Conservation (phyloP, 2,888 invertebrate species). For the Blastobasis adustella region DNA sequence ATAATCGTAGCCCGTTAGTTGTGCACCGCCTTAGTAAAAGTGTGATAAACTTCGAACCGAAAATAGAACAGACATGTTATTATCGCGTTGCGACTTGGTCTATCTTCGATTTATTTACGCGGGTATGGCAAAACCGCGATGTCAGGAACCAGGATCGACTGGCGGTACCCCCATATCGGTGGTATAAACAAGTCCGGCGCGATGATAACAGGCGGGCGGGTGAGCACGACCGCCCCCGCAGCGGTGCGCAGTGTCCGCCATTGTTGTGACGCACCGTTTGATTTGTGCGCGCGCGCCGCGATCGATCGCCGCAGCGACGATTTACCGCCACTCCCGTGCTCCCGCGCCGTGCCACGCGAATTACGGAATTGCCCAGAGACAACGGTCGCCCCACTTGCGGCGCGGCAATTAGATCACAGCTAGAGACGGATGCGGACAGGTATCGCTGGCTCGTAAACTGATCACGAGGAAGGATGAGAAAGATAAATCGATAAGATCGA, state of each 20-base stretch:
- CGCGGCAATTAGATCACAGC: conserved; percentile 25
- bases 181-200: conserved; percentile 26
- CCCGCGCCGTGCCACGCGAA: conserved; percentile 41
- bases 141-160: too few species aligned
- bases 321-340: conserved; percentile 57
- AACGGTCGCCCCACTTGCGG: conserved; percentile 45
- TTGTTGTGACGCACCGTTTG: conserved; percentile 62
- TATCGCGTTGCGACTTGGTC: too few species aligned
- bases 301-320: conserved; percentile 46
- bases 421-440: background rate
- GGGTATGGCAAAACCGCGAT: too few species aligned
- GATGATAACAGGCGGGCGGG: conserved; percentile 48
- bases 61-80: too few species aligned
- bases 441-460: background rate
- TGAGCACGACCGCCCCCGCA: conserved; percentile 59
- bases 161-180: too few species aligned
- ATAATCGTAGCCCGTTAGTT: background rate
- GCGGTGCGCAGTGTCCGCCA: conserved; percentile 35
- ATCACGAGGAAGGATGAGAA: background rate
- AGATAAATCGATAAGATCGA: background rate
- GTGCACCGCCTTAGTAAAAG: too few species aligned
- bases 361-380: conserved; percentile 26
- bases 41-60: too few species aligned
- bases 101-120: too few species aligned
- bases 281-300: conserved; percentile 64